A percentile compares a stretch with the other conserved stretches of the same genome.
Conservation (phyloP, 2,888 invertebrate genomes). For the Andrena flavipes region DNA sequence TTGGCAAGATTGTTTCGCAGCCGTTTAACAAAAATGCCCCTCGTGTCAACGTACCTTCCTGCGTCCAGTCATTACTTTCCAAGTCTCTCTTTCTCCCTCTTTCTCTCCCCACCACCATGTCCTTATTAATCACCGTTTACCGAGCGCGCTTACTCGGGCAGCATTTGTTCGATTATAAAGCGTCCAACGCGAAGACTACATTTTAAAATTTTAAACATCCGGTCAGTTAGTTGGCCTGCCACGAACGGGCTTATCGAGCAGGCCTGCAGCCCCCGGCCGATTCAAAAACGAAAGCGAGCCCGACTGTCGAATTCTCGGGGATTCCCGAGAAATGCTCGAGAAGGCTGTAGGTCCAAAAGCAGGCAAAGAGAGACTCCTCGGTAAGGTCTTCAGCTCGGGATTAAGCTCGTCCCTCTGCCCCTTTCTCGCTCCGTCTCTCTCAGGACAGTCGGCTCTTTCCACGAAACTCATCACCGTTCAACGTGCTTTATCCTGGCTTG, state of each 20-base stretch:
- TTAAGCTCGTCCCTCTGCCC: constrained; percentile 66
- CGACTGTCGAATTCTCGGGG: constrained; percentile 57
- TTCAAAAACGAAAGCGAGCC: constrained; percentile 43
- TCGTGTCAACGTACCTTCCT: constrained; percentile 37
- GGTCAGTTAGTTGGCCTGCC: background rate
- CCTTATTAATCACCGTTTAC: constrained; percentile 23
- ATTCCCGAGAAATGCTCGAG: constrained; percentile 62
- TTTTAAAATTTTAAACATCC: background rate
- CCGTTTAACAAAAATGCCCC: constrained; percentile 27
- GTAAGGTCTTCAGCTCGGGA: constrained; percentile 65
- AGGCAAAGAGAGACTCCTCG: constrained; percentile 56
- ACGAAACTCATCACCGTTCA: constrained; percentile 77
- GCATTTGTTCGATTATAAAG: constrained; percentile 33
- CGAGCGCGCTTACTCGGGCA: background rate
- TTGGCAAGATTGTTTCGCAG: constrained; percentile 18
- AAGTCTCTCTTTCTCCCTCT: constrained; percentile 14
- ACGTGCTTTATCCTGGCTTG: constrained; percentile 74
- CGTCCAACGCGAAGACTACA: constrained; percentile 4
- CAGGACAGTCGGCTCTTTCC: constrained; percentile 71
- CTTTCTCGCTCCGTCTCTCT: constrained; percentile 58
- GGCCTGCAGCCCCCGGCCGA: constrained; percentile 15
- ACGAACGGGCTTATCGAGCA: background rate
- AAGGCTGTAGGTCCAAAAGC: constrained; percentile 55
- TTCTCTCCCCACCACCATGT: background rate
- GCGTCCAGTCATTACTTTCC: constrained; percentile 30